Evolutionary conservation across 2,797 vertebrate genomes (phyloP).

Genomic region (Rhynchotus rufescens): DNA sequence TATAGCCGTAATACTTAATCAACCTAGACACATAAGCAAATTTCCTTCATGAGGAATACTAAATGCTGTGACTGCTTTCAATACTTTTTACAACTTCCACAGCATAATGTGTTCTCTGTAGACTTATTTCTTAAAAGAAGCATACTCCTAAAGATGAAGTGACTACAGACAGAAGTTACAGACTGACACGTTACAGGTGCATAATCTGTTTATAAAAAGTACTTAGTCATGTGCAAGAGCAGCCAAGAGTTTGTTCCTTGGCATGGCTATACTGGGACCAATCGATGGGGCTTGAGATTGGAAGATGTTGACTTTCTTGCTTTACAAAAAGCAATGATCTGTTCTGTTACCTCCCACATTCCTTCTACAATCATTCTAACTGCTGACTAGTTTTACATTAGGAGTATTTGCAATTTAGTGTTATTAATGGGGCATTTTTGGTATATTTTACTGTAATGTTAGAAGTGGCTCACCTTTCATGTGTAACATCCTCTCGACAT

Average conservation of each 20-base stretch:
- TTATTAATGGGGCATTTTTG: too few species aligned
- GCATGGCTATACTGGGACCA: neutral
- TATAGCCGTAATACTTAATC: neutral
- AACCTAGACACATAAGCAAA: neutral
- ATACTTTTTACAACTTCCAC: neutral
- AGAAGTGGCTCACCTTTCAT: neutral
- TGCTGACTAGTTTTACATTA: neutral
- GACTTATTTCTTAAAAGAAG: neutral
- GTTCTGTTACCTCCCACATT: neutral
- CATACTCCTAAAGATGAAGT: neutral
- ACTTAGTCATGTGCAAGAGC: neutral
- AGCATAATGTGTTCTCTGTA: neutral
- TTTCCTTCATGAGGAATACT: neutral
- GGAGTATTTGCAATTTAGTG: neutral
- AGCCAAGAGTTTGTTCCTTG: neutral
- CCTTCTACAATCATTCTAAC: neutral
- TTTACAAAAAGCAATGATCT: too few species aligned
- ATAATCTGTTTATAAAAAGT: neutral
- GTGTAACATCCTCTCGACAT: neutral
- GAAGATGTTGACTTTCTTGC: too few species aligned
- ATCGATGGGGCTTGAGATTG: too few species aligned
- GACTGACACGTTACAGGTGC: neutral
- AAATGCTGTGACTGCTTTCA: neutral
- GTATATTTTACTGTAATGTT: too few species aligned
- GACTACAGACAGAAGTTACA: neutral